Conservation (phyloP, 2,797 vertebrate species). For the Trachops cirrhosus region DNA sequence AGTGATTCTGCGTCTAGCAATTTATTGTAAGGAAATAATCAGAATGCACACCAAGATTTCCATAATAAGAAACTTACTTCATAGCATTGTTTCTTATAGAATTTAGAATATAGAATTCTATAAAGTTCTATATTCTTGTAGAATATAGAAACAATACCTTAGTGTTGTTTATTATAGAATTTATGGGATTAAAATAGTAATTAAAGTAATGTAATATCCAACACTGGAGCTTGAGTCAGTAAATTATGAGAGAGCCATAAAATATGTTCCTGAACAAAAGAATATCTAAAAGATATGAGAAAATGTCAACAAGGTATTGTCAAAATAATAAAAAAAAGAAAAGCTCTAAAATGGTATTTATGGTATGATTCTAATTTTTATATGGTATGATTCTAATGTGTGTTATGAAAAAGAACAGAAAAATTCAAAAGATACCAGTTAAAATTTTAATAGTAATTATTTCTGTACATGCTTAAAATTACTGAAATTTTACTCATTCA, state of each 20-base stretch:
- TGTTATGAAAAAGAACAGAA: not conserved
- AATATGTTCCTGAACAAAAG: not conserved
- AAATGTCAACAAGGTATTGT: not conserved
- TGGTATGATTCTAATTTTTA: not conserved
- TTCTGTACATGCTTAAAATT: not conserved
- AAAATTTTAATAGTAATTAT: not conserved
- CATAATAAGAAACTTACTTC: conserved; percentile 26
- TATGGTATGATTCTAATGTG: not conserved
- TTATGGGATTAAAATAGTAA: not conserved
- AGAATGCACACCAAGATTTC: conserved; percentile 18
- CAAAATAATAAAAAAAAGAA: not conserved
- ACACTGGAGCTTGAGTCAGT: not conserved
- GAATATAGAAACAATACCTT: not conserved
- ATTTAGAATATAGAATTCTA: not conserved
- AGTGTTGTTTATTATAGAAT: not conserved
- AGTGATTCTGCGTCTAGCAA: conserved; percentile 58
- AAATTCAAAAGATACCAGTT: not conserved
- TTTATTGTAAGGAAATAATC: conserved; percentile 59
- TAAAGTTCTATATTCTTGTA: not conserved
- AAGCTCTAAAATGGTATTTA: not conserved
- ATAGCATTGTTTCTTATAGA: not conserved
- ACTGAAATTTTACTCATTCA: not conserved
- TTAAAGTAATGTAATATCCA: conserved; percentile 19
- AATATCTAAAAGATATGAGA: not conserved
- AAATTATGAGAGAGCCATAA: not conserved